Percentiles rank a stretch among this genome's conserved stretches.
These are phyloP conservation scores for Drosophila tristis DNA, from an alignment of 1,140 invertebrate genomes.

Conservation along the genomic window DNA sequence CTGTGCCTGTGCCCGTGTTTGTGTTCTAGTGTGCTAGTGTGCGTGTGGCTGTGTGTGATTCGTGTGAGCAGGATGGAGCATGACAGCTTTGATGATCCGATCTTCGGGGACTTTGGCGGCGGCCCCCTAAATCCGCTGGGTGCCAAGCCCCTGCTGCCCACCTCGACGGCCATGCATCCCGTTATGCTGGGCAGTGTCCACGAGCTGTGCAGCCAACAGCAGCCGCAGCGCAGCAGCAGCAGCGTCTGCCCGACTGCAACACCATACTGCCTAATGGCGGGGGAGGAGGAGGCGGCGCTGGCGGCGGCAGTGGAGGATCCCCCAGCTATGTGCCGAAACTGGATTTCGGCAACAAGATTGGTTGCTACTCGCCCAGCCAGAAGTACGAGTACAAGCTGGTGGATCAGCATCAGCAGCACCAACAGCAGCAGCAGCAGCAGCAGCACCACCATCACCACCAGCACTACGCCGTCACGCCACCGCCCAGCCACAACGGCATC, in stretches of 20 bases:
- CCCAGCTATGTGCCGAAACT: conserved; percentile 76
- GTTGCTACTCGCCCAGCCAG: conserved; percentile 81
- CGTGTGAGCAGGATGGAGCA: conserved; percentile 87
- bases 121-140: conserved; percentile 78
- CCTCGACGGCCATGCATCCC: conserved; percentile 75
- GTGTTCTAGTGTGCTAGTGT: conserved; percentile 5
- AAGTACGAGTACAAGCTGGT: conserved; percentile 83
- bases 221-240: conserved; percentile 48
- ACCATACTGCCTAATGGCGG: conserved; percentile 74
- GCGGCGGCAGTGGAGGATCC: conserved; percentile 54
- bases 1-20: conserved; percentile 9
- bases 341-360: conserved; percentile 79
- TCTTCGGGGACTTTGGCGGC: conserved; percentile 88
- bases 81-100: conserved; percentile 90
- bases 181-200: conserved; percentile 88
- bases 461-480: conserved; percentile 67
- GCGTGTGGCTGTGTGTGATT: conserved; percentile 14
- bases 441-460: conserved; percentile 41
- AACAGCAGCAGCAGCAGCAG: conserved; percentile 61
- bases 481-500: conserved; percentile 70
- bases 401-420: conserved; percentile 59
- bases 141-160: conserved; percentile 83
- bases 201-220: conserved; percentile 68
- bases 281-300: conserved; percentile 16
- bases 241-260: conserved; percentile 81